Evolutionary conservation across 1,140 invertebrate genomes (phyloP).

Genomic region (Episyrphus balteatus): DNA sequence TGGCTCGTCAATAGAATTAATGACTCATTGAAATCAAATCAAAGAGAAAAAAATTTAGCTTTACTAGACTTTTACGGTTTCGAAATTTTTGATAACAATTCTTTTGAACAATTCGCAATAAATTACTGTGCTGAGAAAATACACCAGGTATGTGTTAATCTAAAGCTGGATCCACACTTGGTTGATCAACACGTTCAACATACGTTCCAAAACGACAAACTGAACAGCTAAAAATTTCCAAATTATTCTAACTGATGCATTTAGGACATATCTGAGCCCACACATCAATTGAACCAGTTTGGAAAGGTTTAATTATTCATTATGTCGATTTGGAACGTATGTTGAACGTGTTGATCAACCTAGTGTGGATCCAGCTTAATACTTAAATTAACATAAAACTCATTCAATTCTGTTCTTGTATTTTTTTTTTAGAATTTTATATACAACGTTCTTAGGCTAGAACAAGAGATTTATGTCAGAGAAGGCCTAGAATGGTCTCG

Average conservation of each 20-base stretch:
- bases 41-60: conserved; percentile 45
- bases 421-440: conserved; percentile 25
- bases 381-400: too few relatives aligned
- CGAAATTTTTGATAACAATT: conserved; percentile 65
- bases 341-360: too few relatives aligned
- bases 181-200: too few relatives aligned
- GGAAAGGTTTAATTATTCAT: too few relatives aligned
- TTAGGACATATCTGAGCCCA: too few relatives aligned
- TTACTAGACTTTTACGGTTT: conserved; percentile 84
- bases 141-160: conserved; percentile 41
- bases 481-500: conserved; percentile 62
- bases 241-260: too few relatives aligned
- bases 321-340: too few relatives aligned
- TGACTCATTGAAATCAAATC: conserved; percentile 54
- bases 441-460: conserved; percentile 38
- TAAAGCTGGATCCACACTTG: too few relatives aligned
- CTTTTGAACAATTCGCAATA: conserved; percentile 72
- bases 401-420: background rate
- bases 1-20: conserved; percentile 66
- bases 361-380: too few relatives aligned
- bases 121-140: conserved; percentile 88
- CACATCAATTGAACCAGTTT: too few relatives aligned
- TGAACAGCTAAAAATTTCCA: too few relatives aligned
- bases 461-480: conserved; percentile 74
- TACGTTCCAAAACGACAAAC: too few relatives aligned